Base-by-base conservation (phyloP, 2,113 vertebrate genomes). In the Phaethon lepturus region DNA sequence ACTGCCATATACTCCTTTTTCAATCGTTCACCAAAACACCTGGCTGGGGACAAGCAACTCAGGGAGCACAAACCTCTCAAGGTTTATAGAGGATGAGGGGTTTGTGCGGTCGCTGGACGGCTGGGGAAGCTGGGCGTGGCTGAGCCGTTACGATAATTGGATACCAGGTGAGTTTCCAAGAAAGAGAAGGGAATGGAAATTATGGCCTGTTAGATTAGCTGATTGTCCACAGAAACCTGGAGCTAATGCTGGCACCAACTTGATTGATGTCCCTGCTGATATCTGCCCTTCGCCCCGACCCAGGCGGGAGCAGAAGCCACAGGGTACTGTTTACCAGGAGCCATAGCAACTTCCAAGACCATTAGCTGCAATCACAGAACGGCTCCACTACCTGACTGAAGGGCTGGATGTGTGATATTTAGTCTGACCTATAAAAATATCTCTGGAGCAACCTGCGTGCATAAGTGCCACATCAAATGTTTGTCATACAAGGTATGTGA, bases 341-440 rank as follows among this genome's bases (percentile, higher is more conserved):
- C 93, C 90, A 92, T 25, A 9, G 95, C 93, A 94, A 62, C 92
- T 92, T 66, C 90, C 75, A 13, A 42, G 90, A 49, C 96, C 92
- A 80, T 86, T 60, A 95, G 90, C 93, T 28, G 88, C 92, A 90
- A 69, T 90, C 96, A 47, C 88, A 22, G 95, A 38, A 40, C 52
- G 2, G 81, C 92, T 62, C 62, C 84, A 28, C 87, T 83, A 62
- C 96, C 92, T 94, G 96, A 90, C 93, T 95, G 93, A 97, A 97
- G 90, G 95, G 80, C 47, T 5, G 87, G 90, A 96, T 96, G 93
- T 96, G 95, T 96, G 97, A 95, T 97, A 97, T 97, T 97, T 96
- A 96, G 85, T 80, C 71, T 96, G 97, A 96, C 96, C 97, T 97
- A 96, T 97, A 95, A 94, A 97, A 97, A 97, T 96, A 96, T 96